A percentile compares a stretch with the other conserved stretches of the same genome.
phyloP scores from a whole-genome alignment of 2,797 vertebrate species.

The Sebastiscus tertius region DNA sequence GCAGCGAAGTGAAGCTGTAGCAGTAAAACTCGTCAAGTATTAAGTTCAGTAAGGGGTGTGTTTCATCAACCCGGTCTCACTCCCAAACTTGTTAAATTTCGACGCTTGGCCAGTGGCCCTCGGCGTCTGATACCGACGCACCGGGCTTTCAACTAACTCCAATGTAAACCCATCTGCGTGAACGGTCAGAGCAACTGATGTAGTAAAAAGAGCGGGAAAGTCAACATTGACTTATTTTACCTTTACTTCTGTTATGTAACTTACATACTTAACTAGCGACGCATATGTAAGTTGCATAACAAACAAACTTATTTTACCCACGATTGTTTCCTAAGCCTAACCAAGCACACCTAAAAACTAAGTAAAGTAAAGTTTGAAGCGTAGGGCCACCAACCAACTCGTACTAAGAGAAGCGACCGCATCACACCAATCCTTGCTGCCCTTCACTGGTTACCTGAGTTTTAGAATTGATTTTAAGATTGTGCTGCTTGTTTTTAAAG shows the following conservation, averaged over 20 bases:
- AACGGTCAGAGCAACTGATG: background rate
- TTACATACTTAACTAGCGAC: background rate
- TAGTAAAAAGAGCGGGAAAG: background rate
- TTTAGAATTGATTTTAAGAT: too few relatives aligned
- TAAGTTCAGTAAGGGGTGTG: background rate
- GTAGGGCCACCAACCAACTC: too few relatives aligned
- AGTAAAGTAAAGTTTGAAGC: background rate
- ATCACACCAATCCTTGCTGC: too few relatives aligned
- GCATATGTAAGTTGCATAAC: background rate
- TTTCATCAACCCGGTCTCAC: background rate
- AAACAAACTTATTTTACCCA: background rate
- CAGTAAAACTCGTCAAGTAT: background rate
- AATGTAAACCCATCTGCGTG: background rate
- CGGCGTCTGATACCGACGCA: background rate
- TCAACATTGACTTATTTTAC: background rate
- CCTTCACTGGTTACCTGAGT: too few relatives aligned
- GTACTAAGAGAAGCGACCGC: too few relatives aligned
- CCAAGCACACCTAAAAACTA: background rate
- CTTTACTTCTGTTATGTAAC: background rate
- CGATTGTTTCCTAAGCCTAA: background rate
- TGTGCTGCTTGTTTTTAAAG: too few relatives aligned
- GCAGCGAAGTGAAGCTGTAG: background rate
- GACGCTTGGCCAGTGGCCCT: background rate
- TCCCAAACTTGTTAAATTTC: background rate
- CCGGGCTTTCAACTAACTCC: background rate